A percentile compares a stretch with the other conserved stretches of the same genome.
Conservation (phyloP, 2,888 invertebrate genomes). For the Pseudanteris insignis region DNA sequence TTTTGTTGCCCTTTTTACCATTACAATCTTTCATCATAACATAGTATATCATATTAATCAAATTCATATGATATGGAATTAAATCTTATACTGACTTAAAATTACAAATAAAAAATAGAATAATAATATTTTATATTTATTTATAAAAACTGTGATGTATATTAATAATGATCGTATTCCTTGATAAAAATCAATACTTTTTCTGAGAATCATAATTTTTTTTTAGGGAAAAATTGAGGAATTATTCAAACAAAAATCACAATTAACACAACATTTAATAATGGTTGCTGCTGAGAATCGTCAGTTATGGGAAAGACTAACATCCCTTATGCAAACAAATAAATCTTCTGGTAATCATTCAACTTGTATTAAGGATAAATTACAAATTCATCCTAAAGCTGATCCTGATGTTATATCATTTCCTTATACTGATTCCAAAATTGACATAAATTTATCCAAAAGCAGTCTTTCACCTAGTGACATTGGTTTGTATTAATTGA, state of each 20-base stretch:
- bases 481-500: slow-evolving; percentile 47
- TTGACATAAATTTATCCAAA: slow-evolving; percentile 45
- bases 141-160: no score
- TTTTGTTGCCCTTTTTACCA: no score
- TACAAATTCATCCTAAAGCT: slow-evolving; percentile 65
- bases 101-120: slow-evolving; percentile 10
- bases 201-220: no score
- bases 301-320: slow-evolving; percentile 80
- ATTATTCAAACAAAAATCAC: slow-evolving; percentile 78
- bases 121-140: neutral
- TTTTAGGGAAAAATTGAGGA: slow-evolving; percentile 75
- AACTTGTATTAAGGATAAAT: slow-evolving; percentile 68
- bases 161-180: no score
- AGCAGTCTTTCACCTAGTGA: slow-evolving; percentile 40
- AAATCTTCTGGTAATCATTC: slow-evolving; percentile 69
- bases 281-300: slow-evolving; percentile 86
- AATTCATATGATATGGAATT: no score
- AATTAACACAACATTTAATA: slow-evolving; percentile 78
- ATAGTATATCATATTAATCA: no score
- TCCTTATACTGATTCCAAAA: slow-evolving; percentile 46
- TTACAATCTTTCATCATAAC: no score
- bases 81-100: no score
- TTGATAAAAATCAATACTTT: no score
- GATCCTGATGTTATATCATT: slow-evolving; percentile 54
- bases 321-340: slow-evolving; percentile 72